Evolutionary conservation across 2,888 invertebrate genomes (phyloP), one percentile per base, ranked within the genome.

Genomic region (Drosophila anomalipes): DNA sequence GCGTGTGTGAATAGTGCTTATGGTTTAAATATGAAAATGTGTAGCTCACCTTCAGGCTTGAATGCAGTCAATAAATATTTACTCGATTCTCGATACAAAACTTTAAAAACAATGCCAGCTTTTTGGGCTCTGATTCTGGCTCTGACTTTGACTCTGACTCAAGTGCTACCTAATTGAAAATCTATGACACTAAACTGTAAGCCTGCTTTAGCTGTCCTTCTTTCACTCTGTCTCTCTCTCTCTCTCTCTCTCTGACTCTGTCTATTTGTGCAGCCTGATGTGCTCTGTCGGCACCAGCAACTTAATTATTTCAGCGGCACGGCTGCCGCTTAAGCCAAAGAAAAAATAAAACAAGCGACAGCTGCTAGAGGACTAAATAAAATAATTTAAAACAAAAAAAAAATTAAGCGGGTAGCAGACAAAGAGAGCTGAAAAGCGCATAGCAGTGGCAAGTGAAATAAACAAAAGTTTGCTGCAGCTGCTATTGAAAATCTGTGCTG

Each of bases 241-340:
- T 7, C 2, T 16, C 33, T 32, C 22, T 35, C 30, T 7, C 2
- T 16, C 33, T 32, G 10, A 1, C 19, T 41, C 16, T 32, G 12
- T 35, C 59, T 22, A 30, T n/a, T 7, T 41, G 3, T 14, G 35
- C 28, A 12, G 37, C 41, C 66, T 53, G 70, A 67, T 64, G 37
- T 32, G 22, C 32, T 33, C 44, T 28, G 41, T 44, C 60, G 54
- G 63, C 65, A 77, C 71, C 77, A 87, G 79, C 85, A 89, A 84
- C 86, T 86, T 86, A 89, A 86, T 86, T 86, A 86, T 86, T 86
- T 82, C 89, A 88, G 69, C 67, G 84, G 76, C 89, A 86, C 89
- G 89, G 71, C 66, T 74, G 80, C 54, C 64, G 76, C 77, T 89
- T 81, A 83, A 80, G 89, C 78, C 76, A 77, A 82, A 72, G 73